These are phyloP conservation scores for Nebria ingens DNA, from an alignment of 1,140 invertebrate genomes.

Conservation along the genomic window DNA sequence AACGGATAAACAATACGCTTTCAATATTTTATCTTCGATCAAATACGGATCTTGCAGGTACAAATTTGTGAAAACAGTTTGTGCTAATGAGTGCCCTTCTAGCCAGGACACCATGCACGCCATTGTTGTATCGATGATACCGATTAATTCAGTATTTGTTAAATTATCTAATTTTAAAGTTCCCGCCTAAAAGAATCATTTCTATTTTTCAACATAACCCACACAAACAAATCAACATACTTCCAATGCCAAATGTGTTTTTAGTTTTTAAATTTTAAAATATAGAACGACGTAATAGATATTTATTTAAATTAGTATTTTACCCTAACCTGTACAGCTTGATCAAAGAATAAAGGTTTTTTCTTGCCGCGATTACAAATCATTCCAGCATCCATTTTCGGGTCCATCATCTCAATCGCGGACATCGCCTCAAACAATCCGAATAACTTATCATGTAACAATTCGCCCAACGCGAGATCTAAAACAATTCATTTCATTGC, in stretches of 20 bases:
- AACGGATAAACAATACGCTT: slow-evolving; percentile 77
- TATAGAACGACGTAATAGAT: neutral
- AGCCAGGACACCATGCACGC: slow-evolving; percentile 90
- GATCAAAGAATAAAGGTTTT: slow-evolving; percentile 78
- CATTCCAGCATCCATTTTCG: slow-evolving; percentile 99
- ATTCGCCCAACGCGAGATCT: slow-evolving; percentile 78
- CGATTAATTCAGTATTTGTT: slow-evolving; percentile 60
- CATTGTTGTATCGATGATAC: slow-evolving; percentile 88
- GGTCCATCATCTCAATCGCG: slow-evolving; percentile 99
- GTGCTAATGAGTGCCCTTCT: slow-evolving; percentile 89
- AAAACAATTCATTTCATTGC: slow-evolving; percentile 12
- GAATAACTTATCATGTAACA: slow-evolving; percentile 79
- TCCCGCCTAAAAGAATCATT: slow-evolving; percentile 45
- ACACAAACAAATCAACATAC: no score
- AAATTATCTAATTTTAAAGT: slow-evolving; percentile 71
- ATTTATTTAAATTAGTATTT: neutral
- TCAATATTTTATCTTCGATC: slow-evolving; percentile 74
- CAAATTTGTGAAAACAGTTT: slow-evolving; percentile 95
- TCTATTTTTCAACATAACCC: no score
- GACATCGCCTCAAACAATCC: slow-evolving; percentile 98
- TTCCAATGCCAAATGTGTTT: neutral
- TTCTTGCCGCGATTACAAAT: slow-evolving; percentile 79
- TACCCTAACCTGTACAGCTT: slow-evolving; percentile 60
- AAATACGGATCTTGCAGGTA: slow-evolving; percentile 85
- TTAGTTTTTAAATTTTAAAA: neutral